Percentiles rank a stretch among this genome's conserved stretches.
phyloP scores from a whole-genome alignment of 2,113 vertebrate genomes.

The Solea senegalensis region DNA sequence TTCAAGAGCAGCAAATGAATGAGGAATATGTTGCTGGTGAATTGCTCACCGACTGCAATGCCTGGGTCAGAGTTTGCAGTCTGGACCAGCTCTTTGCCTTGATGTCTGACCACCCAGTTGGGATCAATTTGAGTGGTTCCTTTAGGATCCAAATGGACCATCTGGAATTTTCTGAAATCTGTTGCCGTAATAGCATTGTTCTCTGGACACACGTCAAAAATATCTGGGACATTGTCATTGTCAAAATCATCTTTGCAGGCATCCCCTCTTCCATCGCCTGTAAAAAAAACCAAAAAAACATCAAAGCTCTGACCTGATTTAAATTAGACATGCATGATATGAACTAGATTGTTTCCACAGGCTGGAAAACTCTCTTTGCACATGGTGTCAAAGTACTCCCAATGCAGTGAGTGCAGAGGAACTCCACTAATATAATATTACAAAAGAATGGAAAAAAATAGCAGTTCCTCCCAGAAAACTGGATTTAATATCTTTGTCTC shows the following conservation, averaged over 20 bases:
- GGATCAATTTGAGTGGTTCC: constrained; percentile 98
- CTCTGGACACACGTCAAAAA: constrained; percentile 94
- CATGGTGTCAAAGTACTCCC: constrained; percentile 41
- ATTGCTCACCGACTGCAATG: constrained; percentile 92
- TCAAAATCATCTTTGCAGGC: constrained; percentile 98
- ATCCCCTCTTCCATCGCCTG: constrained; percentile 95
- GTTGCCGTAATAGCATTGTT: constrained; percentile 93
- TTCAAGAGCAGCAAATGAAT: neutral
- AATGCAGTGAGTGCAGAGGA: constrained; percentile 23
- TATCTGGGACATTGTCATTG: constrained; percentile 93
- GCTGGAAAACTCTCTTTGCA: constrained; percentile 34
- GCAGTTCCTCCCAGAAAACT: constrained; percentile 46
- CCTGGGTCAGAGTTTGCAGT: constrained; percentile 98
- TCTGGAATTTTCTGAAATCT: constrained; percentile 98
- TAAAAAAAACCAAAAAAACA: constrained; percentile 13
- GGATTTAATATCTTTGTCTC: constrained; percentile 31
- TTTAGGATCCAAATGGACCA: constrained; percentile 98
- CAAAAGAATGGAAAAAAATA: constrained; percentile 57
- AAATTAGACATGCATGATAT: constrained; percentile 13
- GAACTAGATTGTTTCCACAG: constrained; percentile 5
- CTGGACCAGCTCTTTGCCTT: constrained; percentile 97
- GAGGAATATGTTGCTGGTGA: neutral
- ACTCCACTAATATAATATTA: constrained; percentile 43
- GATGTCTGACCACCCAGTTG: constrained; percentile 98
- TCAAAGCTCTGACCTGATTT: constrained; percentile 29